Base-by-base conservation (phyloP, 2,888 invertebrate genomes). In the Hyposoter didymator region DNA sequence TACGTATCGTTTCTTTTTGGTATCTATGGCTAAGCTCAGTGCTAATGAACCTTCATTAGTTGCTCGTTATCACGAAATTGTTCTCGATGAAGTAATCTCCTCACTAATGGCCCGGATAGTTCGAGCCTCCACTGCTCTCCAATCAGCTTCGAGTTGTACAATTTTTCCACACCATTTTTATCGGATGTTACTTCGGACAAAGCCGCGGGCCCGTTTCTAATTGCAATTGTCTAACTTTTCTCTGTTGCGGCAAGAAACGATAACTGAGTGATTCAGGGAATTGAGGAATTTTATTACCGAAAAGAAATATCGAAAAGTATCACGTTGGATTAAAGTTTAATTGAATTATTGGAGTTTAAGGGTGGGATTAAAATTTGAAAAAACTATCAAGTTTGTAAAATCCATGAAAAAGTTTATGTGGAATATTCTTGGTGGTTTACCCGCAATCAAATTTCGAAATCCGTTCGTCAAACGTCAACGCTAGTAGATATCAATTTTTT, bases 91-190 rank as follows among this genome's bases (percentile, higher is more conserved):
- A 28, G 28, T 28, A 59, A 14, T 28, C 14, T 17, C 28, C 6
- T 28, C 28, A 59, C 28, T 59, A 1, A 28, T 59, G 14, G 28
- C 59, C 55, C 12, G 22, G 22, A n/a, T 28, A 22, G 28, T 59
- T 59, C 59, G 28, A 14, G 59, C 59, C 59, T 59, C 59, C 59
- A 59, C 12, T 55, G 22, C 22, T 3, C 55, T 55, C 55, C 55
- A 55, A 55, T 55, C 22, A 55, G 22, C 55, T 55, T 12, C 3
- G 7, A 55, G 22, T 22, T 55, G 22, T 22, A 22, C 12, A 55
- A 12, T 55, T 55, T 55, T 47, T 47, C 8, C 8, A 55, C 22
- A 22, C 12, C 5, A 28, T 14, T 59, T 28, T 28, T 28, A 59
- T 59, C 59, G 59, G 28, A 14, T 28, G 14, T 12, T 28, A 28